Percentiles rank a stretch among this genome's conserved stretches.
These are phyloP conservation scores for Pediacus dermestoides DNA, from an alignment of 2,888 invertebrate genomes.

Conservation along the genomic window DNA sequence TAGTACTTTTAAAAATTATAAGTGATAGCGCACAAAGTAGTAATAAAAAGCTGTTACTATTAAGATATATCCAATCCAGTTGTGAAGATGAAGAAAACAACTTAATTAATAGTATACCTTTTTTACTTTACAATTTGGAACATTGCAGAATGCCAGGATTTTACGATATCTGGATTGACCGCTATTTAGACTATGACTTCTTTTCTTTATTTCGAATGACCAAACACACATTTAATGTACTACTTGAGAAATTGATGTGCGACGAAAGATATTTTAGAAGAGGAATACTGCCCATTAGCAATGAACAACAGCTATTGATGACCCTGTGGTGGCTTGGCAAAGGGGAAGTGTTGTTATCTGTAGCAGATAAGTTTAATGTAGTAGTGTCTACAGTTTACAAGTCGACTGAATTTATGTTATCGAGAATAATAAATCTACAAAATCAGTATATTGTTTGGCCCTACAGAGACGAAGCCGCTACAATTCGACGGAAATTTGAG, in stretches of 20 bases:
- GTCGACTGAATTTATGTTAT: conserved; percentile 7
- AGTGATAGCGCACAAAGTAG: too few relatives aligned
- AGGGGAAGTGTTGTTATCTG: conserved; percentile 14
- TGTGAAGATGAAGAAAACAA: too few relatives aligned
- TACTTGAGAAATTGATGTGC: conserved; percentile 4
- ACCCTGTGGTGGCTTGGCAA: conserved; percentile 18
- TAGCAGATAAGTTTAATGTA: conserved; percentile 17
- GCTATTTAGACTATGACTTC: conserved; percentile 12
- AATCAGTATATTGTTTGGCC: conserved; percentile 16
- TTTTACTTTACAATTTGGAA: conserved; percentile 1
- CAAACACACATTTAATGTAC: conserved; percentile 7
- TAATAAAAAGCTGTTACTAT: too few relatives aligned
- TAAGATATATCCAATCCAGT: too few relatives aligned
- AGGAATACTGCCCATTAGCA: conserved; percentile 7
- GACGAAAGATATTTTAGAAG: conserved; percentile 8
- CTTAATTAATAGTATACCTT: too few relatives aligned
- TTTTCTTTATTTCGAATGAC: conserved; percentile 11
- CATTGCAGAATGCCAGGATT: conserved; percentile 8
- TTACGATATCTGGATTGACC: conserved; percentile 11
- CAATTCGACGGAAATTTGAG: too few relatives aligned
- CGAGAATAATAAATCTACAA: conserved; percentile 7
- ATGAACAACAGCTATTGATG: conserved; percentile 14
- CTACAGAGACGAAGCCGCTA: too few relatives aligned
- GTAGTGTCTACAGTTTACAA: conserved; percentile 13
- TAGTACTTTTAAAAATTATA: too few relatives aligned